phyloP scores from a whole-genome alignment of 2,113 vertebrate species.

The Gulo gulo region DNA sequence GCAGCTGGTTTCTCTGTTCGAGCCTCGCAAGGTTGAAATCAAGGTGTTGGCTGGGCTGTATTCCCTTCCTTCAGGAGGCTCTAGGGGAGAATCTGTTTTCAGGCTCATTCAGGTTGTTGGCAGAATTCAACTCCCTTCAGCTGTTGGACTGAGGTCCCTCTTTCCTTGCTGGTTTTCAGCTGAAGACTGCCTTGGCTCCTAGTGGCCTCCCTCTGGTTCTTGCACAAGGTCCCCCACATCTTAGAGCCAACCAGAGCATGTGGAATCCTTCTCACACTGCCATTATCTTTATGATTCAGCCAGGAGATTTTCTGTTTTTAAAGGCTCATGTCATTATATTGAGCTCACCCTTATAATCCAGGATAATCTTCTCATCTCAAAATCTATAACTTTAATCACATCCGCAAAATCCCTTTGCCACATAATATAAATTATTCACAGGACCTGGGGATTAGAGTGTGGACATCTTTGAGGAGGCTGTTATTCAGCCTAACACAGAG shows the following conservation, averaged over 20 bases:
- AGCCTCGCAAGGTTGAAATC: background rate
- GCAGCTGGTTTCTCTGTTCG: background rate
- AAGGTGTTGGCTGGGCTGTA: background rate
- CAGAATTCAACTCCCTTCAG: background rate
- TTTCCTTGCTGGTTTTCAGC: background rate
- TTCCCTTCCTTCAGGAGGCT: background rate
- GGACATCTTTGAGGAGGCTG: background rate
- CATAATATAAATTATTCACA: background rate
- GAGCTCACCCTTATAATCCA: background rate
- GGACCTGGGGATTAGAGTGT: background rate
- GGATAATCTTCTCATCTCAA: constrained; percentile 8
- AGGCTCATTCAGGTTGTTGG: background rate
- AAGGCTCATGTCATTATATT: background rate
- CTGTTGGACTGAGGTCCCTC: background rate
- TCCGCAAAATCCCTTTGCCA: background rate
- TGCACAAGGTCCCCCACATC: background rate
- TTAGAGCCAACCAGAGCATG: background rate
- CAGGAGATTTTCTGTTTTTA: background rate
- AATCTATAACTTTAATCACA: constrained; percentile 2
- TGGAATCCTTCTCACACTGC: background rate
- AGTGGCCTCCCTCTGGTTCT: background rate
- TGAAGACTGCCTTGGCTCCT: background rate
- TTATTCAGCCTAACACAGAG: background rate
- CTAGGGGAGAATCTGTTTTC: background rate
- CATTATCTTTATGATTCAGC: background rate